phyloP scores from a whole-genome alignment of 2,888 invertebrate genomes.

The Anodontia alba region DNA sequence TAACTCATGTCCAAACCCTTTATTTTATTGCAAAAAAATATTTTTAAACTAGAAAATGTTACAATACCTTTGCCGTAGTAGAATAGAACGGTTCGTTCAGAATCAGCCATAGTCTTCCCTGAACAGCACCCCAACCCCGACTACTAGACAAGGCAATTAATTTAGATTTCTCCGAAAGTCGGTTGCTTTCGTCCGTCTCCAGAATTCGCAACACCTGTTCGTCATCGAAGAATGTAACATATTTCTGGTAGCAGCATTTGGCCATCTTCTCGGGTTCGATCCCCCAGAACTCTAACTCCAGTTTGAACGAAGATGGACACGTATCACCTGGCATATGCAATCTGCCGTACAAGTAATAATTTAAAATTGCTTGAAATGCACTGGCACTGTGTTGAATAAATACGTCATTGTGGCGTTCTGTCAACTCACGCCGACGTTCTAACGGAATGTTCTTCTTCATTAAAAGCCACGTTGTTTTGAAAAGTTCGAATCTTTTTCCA shows the following conservation, averaged over 20 bases:
- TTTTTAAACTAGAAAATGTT: too few relatives aligned
- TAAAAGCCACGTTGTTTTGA: not conserved
- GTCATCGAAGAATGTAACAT: constrained; percentile 56
- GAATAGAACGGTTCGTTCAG: constrained; percentile 66
- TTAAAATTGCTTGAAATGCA: constrained; percentile 32
- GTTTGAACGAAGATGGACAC: constrained; percentile 35
- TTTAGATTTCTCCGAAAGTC: constrained; percentile 27
- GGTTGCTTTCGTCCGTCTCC: constrained; percentile 46
- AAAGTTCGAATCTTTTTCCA: constrained; percentile 39
- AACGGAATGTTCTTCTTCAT: not conserved
- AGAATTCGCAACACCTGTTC: constrained; percentile 50
- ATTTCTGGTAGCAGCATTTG: constrained; percentile 64
- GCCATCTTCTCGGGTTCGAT: constrained; percentile 40
- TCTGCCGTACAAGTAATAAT: constrained; percentile 40
- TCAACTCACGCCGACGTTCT: not conserved
- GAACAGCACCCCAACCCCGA: constrained; percentile 50
- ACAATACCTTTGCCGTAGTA: constrained; percentile 58
- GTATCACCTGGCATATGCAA: constrained; percentile 37
- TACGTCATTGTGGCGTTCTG: not conserved
- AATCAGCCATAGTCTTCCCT: constrained; percentile 60
- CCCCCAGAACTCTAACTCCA: constrained; percentile 65
- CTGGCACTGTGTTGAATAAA: constrained; percentile 38
- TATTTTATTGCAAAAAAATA: too few relatives aligned
- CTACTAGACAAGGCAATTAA: constrained; percentile 25
- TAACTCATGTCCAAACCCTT: too few relatives aligned